A percentile compares a stretch with the other conserved stretches of the same genome.
phyloP scores from a whole-genome alignment of 2,888 invertebrate genomes.

The Octonoba sinensis region DNA sequence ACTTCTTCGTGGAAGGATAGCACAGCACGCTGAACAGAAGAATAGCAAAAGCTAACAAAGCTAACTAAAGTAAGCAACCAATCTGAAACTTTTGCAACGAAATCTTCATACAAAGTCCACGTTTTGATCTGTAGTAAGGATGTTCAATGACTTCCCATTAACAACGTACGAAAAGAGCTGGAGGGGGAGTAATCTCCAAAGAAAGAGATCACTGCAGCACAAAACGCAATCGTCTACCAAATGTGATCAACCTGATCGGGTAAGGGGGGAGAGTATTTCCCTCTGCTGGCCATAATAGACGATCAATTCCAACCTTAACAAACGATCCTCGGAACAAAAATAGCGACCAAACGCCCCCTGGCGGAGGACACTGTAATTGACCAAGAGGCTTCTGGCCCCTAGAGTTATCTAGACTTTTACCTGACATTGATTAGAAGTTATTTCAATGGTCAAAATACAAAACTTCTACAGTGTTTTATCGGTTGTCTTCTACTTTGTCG shows the following conservation, averaged over 20 bases:
- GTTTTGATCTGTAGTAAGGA: no score
- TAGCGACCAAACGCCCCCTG: conserved; percentile 31
- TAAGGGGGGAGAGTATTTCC: conserved; percentile 4
- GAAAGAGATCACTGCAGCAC: conserved; percentile 27
- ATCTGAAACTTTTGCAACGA: no score
- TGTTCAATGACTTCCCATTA: no score
- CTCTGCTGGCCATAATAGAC: background rate
- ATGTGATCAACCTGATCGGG: conserved; percentile 25
- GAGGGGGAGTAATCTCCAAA: background rate
- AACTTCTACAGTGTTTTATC: background rate
- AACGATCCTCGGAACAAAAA: conserved; percentile 50
- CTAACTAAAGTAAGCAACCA: no score
- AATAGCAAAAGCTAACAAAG: no score
- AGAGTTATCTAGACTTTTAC: conserved; percentile 15
- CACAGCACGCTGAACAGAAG: no score
- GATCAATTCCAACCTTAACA: conserved; percentile 39
- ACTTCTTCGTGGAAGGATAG: no score
- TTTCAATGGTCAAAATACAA: conserved; percentile 21
- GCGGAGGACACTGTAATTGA: conserved; percentile 28
- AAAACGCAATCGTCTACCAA: conserved; percentile 36
- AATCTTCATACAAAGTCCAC: no score
- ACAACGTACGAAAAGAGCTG: no score
- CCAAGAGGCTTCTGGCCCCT: conserved; percentile 23
- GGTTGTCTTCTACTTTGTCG: background rate
- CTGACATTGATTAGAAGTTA: conserved; percentile 37